These are phyloP conservation scores for Aegithalos caudatus DNA, from an alignment of 2,113 vertebrate genomes.

Conservation along the genomic window DNA sequence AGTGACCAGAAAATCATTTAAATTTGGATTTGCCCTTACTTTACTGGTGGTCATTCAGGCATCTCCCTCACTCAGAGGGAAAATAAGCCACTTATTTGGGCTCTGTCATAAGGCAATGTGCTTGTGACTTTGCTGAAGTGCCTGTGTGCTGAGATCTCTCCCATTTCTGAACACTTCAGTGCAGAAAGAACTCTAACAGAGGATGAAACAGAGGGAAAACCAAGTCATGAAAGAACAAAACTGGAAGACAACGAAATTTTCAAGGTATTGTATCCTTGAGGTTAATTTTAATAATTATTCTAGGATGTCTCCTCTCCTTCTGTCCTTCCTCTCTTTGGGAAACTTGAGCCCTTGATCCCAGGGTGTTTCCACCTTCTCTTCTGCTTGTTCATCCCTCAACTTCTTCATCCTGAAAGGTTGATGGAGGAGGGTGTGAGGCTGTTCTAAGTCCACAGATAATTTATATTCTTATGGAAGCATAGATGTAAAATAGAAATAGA, in stretches of 20 bases:
- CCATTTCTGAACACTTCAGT: constrained; percentile 39
- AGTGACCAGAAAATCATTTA: not conserved
- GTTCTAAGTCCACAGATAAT: not conserved
- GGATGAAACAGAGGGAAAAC: not conserved
- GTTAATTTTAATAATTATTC: not conserved
- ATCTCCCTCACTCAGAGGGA: not conserved
- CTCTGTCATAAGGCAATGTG: not conserved
- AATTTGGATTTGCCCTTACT: not conserved
- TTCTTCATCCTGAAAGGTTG: not conserved
- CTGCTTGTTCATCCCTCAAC: not conserved
- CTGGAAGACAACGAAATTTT: not conserved
- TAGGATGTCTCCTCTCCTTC: not conserved
- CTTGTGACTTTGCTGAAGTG: not conserved
- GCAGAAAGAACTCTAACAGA: not conserved
- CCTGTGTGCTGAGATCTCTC: not conserved
- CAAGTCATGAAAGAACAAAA: not conserved
- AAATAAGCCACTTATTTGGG: not conserved
- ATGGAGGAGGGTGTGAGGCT: not conserved
- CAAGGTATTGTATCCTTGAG: not conserved
- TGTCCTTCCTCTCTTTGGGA: not conserved
- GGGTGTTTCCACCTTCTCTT: not conserved
- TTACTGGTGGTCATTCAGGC: not conserved
- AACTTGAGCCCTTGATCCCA: not conserved
- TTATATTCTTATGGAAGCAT: not conserved
- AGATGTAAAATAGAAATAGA: rapidly evolving